These are phyloP conservation scores for Pristionchus mayeri DNA, from an alignment of 2,888 invertebrate species.

Conservation along the genomic window DNA sequence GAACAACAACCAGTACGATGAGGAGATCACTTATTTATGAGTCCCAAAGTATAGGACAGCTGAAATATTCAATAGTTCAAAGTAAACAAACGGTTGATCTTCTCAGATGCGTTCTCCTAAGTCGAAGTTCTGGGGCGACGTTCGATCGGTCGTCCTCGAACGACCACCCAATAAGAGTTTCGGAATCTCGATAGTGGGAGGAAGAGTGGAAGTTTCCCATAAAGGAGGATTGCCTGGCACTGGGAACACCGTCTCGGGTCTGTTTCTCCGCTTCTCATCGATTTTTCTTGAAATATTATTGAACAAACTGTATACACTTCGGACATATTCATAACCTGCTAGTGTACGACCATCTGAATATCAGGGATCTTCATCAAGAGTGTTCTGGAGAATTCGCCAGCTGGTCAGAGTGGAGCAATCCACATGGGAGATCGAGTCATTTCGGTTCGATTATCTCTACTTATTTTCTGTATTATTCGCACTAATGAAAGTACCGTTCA, in stretches of 20 bases:
- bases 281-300: too few species aligned
- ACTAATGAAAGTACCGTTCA: neutral
- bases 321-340: too few species aligned
- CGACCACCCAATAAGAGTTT: conserved; percentile 87
- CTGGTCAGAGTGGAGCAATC: conserved; percentile 86
- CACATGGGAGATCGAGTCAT: conserved; percentile 80
- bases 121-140: conserved; percentile 85
- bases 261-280: too few species aligned
- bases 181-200: conserved; percentile 95
- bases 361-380: conserved; percentile 49
- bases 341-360: too few species aligned
- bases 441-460: conserved; percentile 75
- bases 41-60: too few species aligned
- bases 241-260: conserved; percentile 79
- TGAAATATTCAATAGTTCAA: too few species aligned
- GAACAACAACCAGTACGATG: neutral
- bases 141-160: conserved; percentile 84
- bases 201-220: conserved; percentile 83
- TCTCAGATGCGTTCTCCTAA: conserved; percentile 43
- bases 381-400: conserved; percentile 93
- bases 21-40: too few species aligned
- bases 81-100: neutral
- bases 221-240: conserved; percentile 79
- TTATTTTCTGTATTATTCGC: neutral
- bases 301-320: too few species aligned